Conservation (phyloP, 2,797 vertebrate genomes). For the Leuciscus waleckii region DNA sequence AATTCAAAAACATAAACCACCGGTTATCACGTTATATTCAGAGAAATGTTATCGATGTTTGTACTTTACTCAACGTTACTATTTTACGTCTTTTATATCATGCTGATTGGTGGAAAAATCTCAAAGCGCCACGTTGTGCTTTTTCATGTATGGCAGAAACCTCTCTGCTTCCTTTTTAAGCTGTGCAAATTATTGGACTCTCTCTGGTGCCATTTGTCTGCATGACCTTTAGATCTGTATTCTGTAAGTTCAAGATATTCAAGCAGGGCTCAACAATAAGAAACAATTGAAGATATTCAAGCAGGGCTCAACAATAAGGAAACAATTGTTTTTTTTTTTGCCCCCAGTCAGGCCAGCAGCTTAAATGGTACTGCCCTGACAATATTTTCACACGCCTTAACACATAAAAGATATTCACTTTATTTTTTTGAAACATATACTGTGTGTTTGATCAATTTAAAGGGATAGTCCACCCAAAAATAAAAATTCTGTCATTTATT, state of each 20-base stretch:
- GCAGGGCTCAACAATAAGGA: background rate
- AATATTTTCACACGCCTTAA: background rate
- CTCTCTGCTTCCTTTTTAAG: background rate
- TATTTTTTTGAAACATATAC: background rate
- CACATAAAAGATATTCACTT: background rate
- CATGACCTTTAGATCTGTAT: constrained; percentile 12
- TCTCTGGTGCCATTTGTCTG: background rate
- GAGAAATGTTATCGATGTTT: background rate
- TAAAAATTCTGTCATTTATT: background rate
- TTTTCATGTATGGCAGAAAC: background rate
- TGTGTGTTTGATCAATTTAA: background rate
- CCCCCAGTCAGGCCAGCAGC: background rate
- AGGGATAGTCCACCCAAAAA: background rate
- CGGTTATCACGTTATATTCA: background rate
- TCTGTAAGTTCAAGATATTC: background rate
- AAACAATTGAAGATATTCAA: background rate
- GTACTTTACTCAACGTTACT: background rate
- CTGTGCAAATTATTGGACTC: constrained; percentile 4
- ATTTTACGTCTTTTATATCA: background rate
- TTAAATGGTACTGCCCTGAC: background rate
- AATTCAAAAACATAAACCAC: constrained; percentile 10
- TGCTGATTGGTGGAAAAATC: background rate
- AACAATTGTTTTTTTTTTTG: background rate
- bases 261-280: background rate
- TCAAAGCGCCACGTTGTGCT: background rate